Percentiles rank a stretch among this genome's conserved stretches.
Evolutionary conservation across 2,888 invertebrate genomes (phyloP).

Genomic region (Tachina grossa): DNA sequence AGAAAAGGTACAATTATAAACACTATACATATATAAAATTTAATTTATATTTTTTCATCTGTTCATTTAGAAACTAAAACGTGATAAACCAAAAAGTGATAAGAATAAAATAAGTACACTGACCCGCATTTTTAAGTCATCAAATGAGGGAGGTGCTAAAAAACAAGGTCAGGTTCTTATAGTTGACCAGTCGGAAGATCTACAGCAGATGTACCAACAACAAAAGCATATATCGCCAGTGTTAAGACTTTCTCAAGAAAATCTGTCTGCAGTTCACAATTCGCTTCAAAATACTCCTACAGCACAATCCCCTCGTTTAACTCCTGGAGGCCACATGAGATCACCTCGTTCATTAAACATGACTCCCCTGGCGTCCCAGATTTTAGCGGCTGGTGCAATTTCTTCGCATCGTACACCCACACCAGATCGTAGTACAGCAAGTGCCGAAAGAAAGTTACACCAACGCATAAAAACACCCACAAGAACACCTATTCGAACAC

Average conservation of each 20-base stretch:
- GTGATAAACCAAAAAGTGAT: slow-evolving; percentile 84
- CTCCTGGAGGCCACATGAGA: slow-evolving; percentile 73
- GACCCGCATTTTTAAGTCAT: slow-evolving; percentile 86
- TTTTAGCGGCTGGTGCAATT: slow-evolving; percentile 40
- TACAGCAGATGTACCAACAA: slow-evolving; percentile 80
- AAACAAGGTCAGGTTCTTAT: slow-evolving; percentile 89
- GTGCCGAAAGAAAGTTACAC: slow-evolving; percentile 74
- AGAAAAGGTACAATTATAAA: slow-evolving; percentile 67
- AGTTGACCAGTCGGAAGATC: slow-evolving; percentile 85
- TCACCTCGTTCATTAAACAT: slow-evolving; percentile 74
- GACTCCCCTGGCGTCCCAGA: slow-evolving; percentile 68
- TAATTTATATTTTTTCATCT: slow-evolving; percentile 4
- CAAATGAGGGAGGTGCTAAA: slow-evolving; percentile 89
- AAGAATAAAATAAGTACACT: slow-evolving; percentile 89
- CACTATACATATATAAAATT: background rate
- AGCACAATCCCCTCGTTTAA: slow-evolving; percentile 74
- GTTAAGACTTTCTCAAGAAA: slow-evolving; percentile 75
- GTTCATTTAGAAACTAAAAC: slow-evolving; percentile 75
- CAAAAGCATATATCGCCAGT: slow-evolving; percentile 73
- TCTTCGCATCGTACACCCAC: slow-evolving; percentile 69
- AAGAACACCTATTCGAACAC: slow-evolving; percentile 75
- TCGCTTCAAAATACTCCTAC: slow-evolving; percentile 58
- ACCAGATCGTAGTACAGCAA: slow-evolving; percentile 73
- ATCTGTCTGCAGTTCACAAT: slow-evolving; percentile 63
- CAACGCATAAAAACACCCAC: slow-evolving; percentile 75